Base-by-base conservation (phyloP, 2,888 invertebrate species). In the Tholera decimalis region DNA sequence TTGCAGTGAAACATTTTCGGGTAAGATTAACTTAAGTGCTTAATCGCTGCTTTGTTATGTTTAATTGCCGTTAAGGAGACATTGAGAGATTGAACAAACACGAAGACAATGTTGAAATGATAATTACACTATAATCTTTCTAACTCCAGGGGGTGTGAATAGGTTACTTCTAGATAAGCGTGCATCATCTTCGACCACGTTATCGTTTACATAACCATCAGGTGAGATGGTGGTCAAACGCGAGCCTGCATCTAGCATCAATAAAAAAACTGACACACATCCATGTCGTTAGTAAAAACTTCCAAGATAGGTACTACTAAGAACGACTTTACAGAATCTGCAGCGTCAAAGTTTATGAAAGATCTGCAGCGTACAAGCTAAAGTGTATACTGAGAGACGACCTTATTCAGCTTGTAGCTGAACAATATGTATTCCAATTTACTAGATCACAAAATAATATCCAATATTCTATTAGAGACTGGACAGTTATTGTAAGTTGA, bases 401-500 rank as follows among this genome's bases (percentile, higher is more conserved):
- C 41, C 20, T 49, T 28, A 46, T 20, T 43, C 9, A 46, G 2
- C 6, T 0, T 13, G 18, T 13, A 20, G 39, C 15, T 37, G 1
- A 47, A 49, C n/a, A 49, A 44, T 20, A 60, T 13, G 18, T 22
- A 56, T 33, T 4, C 7, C 9, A 11, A 59, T 51, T 47, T 43
- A 37, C 24, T 9, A 54, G n/a, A n/a, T 49, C 30, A 18, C 18
- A 28, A 37, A 35, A 43, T 26, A 39, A 54, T 49, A 22, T 18
- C 24, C 9, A 43, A 49, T 30, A 39, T 55, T 55, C 37, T 22
- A 51, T 62, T 49, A 24, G 8, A 15, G 15, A 26, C 30, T 37
- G 24, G 28, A 41, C 24, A 20, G 28, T 58, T 65, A 61, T 53
- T 61, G 30, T 61, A 54, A 68, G 55, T 65, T 55, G 41, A 64